Conservation (phyloP, 2,888 invertebrate genomes). For the Cheilosia vernalis region DNA sequence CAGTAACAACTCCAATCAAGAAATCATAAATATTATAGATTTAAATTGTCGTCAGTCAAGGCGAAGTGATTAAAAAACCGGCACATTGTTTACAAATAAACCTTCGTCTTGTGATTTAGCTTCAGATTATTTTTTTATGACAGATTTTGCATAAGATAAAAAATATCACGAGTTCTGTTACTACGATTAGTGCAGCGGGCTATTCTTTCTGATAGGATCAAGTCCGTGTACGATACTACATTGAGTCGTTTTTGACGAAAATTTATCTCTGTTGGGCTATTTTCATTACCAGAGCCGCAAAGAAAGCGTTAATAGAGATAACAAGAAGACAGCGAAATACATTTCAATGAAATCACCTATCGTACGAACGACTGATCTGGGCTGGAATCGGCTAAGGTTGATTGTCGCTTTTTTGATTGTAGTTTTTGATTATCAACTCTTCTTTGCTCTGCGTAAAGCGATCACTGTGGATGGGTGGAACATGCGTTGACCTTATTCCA, state of each 20-base stretch:
- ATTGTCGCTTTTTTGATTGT: no score
- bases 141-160: slow-evolving; percentile 4
- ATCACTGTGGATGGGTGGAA: no score
- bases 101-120: neutral
- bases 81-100: neutral
- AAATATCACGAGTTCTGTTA: slow-evolving; percentile 6
- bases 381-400: no score
- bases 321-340: neutral
- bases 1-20: neutral
- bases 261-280: no score
- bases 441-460: no score
- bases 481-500: no score
- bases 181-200: no score
- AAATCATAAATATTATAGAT: slow-evolving; percentile 4
- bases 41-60: neutral
- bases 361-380: neutral
- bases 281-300: no score
- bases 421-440: no score
- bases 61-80: neutral
- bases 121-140: neutral
- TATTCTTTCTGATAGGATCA: no score
- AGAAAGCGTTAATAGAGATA: neutral
- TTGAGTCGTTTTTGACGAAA: no score
- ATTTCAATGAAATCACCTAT: neutral
- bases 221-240: no score